Base-by-base conservation (phyloP, 2,888 invertebrate genomes). In the Zygothrica quintamaculata region DNA sequence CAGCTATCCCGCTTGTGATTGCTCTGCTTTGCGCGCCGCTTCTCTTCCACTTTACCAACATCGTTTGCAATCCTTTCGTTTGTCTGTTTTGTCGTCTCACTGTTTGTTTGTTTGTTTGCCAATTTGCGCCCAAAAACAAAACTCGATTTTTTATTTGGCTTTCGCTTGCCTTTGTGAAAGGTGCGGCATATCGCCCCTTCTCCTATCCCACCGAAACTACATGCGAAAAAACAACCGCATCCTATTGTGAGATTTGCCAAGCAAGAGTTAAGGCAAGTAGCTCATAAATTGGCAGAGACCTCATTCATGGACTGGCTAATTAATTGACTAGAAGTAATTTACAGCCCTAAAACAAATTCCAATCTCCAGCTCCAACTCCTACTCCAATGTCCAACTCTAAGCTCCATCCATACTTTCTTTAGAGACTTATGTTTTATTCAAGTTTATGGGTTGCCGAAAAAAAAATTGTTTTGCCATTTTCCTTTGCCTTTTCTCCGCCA, bases 311-410 rank as follows among this genome's bases (percentile, higher is more conserved):
- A 43, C 55, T 57, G 29, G 62, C 74, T 82, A 86, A 87, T 88
- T 88, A 88, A 88, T 88, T 88, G 80, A 84, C 88, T 87, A 84
- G 86, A 87, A 85, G 72, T 80, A 81, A 87, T 79, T 87, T 75
- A 50, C 39, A 53, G 48, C 42, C 42, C 13, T n/a, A n/a, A n/a
- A n/a, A n/a, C n/a, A n/a, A 33, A 25, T 11, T 29, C 36, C 48
- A 39, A 16, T 7, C 40, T 13, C 36, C n/a, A 22, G 15, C 1
- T 15, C 18, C 33, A 7, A 6, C 7, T 7, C 36, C n/a, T 13
- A 13, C 3, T 1, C 40, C 16, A 3, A 22, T 2, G 3, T 22
- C 18, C 18, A 22, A 22, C 18, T 5, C 18, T 5, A 22, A 22
- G 5, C 5, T 22, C 5, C 18, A 22, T 5, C n/a, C n/a, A n/a